Evolutionary conservation across 1,140 invertebrate species (phyloP).

Genomic region (Pachyrhynchus sulphureomaculatus): DNA sequence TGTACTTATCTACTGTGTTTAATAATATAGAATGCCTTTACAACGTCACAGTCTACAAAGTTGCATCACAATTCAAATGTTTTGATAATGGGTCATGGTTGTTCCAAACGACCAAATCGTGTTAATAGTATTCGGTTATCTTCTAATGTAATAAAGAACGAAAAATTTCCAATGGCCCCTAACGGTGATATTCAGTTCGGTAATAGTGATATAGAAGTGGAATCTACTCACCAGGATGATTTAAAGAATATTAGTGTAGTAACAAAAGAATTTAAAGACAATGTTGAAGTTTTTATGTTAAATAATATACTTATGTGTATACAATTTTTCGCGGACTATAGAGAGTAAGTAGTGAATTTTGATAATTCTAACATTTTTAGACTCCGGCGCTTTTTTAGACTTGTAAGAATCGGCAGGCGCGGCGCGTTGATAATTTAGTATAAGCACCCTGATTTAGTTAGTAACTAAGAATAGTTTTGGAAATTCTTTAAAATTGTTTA

Average conservation of each 20-base stretch:
- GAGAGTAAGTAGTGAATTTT: conserved; percentile 60
- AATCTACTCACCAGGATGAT: conserved; percentile 50
- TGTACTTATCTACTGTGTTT: no score
- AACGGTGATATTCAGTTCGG: no score
- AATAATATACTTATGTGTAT: conserved; percentile 74
- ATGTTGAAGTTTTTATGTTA: conserved; percentile 67
- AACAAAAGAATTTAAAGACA: conserved; percentile 59
- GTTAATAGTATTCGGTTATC: no score
- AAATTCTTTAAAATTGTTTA: no score
- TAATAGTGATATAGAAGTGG: conserved; percentile 23
- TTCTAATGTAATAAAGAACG: no score
- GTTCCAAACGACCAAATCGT: not conserved
- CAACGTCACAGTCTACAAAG: no score
- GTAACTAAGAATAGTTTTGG: no score
- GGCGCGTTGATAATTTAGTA: not conserved
- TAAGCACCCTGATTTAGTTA: no score
- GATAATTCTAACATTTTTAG: not conserved
- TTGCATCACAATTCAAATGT: no score
- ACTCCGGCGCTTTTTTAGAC: not conserved
- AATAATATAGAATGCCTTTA: no score
- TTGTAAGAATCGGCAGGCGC: not conserved
- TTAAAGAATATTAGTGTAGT: conserved; percentile 55
- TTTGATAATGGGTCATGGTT: not conserved
- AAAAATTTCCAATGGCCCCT: not conserved
- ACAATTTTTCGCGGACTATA: conserved; percentile 76